Evolutionary conservation across 2,888 invertebrate species (phyloP).

Genomic region (Drosophila histrio): DNA sequence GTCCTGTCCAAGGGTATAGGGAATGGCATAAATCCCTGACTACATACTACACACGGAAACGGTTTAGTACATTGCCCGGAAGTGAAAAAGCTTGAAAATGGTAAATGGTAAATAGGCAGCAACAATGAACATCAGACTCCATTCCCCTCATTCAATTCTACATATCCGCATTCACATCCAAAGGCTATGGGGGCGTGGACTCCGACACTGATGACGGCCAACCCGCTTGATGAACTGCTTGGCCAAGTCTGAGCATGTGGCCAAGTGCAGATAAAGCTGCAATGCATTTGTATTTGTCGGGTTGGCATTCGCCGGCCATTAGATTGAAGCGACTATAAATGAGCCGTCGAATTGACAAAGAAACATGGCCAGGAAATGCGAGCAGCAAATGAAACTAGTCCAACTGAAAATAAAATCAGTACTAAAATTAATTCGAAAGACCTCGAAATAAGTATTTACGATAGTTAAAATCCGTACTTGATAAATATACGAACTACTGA

Average conservation of each 20-base stretch:
- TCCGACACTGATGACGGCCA: conserved; percentile 21
- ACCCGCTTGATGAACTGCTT: conserved; percentile 55
- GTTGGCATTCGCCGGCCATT: conserved; percentile 39
- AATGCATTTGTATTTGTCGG: conserved; percentile 66
- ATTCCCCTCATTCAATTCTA: not conserved
- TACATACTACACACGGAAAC: conserved; percentile 54
- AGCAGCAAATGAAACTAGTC: conserved; percentile 18
- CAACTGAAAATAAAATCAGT: too few relatives aligned
- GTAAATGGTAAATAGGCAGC: conserved; percentile 40
- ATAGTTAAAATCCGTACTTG: too few relatives aligned
- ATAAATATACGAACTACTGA: too few relatives aligned
- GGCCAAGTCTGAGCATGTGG: conserved; percentile 21
- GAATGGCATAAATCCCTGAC: conserved; percentile 60
- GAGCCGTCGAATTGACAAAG: conserved; percentile 62
- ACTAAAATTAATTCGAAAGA: too few relatives aligned
- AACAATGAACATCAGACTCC: conserved; percentile 23
- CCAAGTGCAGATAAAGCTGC: conserved; percentile 55
- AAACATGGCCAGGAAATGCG: conserved; percentile 62
- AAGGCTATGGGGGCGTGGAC: conserved; percentile 19
- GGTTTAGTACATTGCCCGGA: conserved; percentile 71
- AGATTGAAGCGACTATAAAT: conserved; percentile 53
- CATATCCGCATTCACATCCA: not conserved
- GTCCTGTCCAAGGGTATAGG: conserved; percentile 26
- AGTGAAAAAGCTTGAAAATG: conserved; percentile 53
- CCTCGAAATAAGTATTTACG: too few relatives aligned